Evolutionary conservation across 2,888 invertebrate species (phyloP), one percentile per base, ranked within the genome.

Genomic region (Hemistola chrysoprasaria): DNA sequence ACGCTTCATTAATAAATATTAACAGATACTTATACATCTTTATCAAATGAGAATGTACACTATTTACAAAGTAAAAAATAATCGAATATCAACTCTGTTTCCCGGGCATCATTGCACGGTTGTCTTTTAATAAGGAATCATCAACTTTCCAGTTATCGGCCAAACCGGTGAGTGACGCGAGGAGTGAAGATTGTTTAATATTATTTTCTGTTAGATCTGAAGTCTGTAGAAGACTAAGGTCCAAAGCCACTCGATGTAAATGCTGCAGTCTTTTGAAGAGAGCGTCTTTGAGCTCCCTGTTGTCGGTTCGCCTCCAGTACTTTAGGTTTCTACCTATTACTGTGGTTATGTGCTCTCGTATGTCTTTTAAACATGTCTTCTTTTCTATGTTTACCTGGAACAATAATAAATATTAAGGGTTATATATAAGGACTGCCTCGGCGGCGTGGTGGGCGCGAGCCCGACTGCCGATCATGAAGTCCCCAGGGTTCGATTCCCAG

Each of bases 261-360:
- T 78, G 65, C 40, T 80, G 79, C 49, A 89, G 69, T 65, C 89
- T 75, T 60, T 59, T 73, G 31, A 79, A 63, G 21, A 90, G 59
- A 6, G 80, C 77, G 44, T 71, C 71, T 46, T 65, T 79, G 1
- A 86, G 70, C 22, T 71, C 60, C 6, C 49, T 43, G 31, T 68
- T 61, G 28, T 74, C 71, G 0, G 74, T 70, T 22, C 76, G 71
- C 1, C 92, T 78, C 91, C 91, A 92, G 45, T 90, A 84, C 47
- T 81, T 84, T 8, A 92, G 76, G 28, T 90, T 90, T 43, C 78
- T 76, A 20, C 85, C 87, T 33, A 92, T 90, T 1, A 90, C 53
- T 1, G 82, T 73, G 1, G 84, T 74, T 6, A 90, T 87, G 59
- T 91, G 90, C 27, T 86, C 80, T 40, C 86, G 83, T 22, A 92